Percentiles rank a stretch among this genome's conserved stretches.
phyloP scores from a whole-genome alignment of 2,888 invertebrate species.

The Acrobasis consociella region DNA sequence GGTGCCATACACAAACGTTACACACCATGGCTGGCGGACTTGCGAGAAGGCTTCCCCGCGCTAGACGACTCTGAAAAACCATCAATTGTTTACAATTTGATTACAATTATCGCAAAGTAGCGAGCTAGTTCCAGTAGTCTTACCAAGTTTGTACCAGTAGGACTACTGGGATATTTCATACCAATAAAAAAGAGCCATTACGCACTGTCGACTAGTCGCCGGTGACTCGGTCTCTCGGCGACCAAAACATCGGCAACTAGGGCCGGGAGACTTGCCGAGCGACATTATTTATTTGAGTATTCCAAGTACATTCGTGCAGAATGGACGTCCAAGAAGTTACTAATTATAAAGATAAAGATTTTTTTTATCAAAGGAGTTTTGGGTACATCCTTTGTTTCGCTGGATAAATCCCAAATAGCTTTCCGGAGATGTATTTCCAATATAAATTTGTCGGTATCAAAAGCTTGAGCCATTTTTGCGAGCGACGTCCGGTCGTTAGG shows the following conservation, averaged over 20 bases:
- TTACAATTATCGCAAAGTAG: no score
- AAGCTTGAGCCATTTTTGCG: no score
- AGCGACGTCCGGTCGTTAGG: no score
- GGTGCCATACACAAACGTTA: conserved; percentile 16
- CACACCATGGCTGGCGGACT: conserved; percentile 49
- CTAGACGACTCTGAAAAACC: conserved; percentile 52
- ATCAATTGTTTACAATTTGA: conserved; percentile 2
- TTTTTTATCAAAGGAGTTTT: no score
- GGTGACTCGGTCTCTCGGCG: not conserved
- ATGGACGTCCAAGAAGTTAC: conserved; percentile 1
- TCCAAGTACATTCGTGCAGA: not conserved
- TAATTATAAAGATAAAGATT: not conserved
- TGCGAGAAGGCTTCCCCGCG: conserved; percentile 50
- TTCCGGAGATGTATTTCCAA: no score
- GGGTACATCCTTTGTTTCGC: no score
- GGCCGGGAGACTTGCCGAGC: not conserved
- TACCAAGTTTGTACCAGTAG: no score
- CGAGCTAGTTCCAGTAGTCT: no score
- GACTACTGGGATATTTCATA: no score
- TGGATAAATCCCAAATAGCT: no score
- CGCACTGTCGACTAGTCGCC: not conserved
- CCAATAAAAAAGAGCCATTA: not conserved
- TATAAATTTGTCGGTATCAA: no score
- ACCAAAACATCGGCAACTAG: not conserved
- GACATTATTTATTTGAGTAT: no score